Evolutionary conservation across 2,113 vertebrate species (phyloP).

Genomic region (Pycnonotus jocosus): DNA sequence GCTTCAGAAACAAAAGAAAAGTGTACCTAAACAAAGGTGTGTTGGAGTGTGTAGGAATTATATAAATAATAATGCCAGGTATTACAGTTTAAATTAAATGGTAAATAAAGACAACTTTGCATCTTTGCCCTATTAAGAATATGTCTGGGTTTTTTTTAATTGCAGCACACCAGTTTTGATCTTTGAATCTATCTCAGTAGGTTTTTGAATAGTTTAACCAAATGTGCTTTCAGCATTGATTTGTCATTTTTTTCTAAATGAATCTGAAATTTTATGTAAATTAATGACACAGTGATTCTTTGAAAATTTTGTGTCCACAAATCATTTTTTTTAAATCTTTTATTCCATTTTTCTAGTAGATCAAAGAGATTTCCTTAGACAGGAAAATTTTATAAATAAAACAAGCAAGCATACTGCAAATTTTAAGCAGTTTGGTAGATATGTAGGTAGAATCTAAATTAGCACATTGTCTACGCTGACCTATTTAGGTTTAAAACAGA

Average conservation of each 20-base stretch:
- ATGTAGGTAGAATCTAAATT: slow-evolving; percentile 53
- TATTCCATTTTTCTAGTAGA: slow-evolving; percentile 57
- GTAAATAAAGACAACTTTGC: slow-evolving; percentile 39
- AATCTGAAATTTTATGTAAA: slow-evolving; percentile 70
- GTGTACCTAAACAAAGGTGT: not conserved
- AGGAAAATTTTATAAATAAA: slow-evolving; percentile 50
- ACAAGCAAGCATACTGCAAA: slow-evolving; percentile 30
- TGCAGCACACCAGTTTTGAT: slow-evolving; percentile 32
- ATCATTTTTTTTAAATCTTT: slow-evolving; percentile 40
- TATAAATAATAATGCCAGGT: not conserved
- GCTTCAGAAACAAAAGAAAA: not conserved
- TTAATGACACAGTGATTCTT: slow-evolving; percentile 61
- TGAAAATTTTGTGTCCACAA: slow-evolving; percentile 64
- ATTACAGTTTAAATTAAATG: slow-evolving; percentile 43
- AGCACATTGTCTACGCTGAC: slow-evolving; percentile 51
- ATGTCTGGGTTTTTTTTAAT: slow-evolving; percentile 44
- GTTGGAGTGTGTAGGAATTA: not conserved
- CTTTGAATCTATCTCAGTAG: slow-evolving; percentile 15
- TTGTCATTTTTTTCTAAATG: slow-evolving; percentile 67
- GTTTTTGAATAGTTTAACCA: slow-evolving; percentile 39
- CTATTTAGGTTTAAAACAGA: slow-evolving; percentile 53
- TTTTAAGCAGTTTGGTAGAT: slow-evolving; percentile 30
- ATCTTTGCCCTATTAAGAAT: slow-evolving; percentile 58
- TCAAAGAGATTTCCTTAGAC: slow-evolving; percentile 67
- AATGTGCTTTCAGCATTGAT: slow-evolving; percentile 58